phyloP scores from a whole-genome alignment of 2,113 vertebrate species.

The Tenrec ecaudatus region DNA sequence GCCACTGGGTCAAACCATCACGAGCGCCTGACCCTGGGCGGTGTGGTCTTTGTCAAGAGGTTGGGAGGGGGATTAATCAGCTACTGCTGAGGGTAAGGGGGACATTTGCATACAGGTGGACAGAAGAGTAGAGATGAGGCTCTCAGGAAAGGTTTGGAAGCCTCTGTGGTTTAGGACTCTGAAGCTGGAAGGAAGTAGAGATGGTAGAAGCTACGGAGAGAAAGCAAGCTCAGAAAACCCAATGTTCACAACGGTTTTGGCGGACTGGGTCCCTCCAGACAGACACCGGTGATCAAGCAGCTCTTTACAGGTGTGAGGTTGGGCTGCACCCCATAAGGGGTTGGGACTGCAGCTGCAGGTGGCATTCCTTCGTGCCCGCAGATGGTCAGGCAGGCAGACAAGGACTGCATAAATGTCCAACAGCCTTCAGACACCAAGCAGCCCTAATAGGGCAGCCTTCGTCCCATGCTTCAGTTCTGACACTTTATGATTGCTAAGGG shows the following conservation, averaged over 20 bases:
- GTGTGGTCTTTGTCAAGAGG: no score
- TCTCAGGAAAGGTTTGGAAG: not conserved
- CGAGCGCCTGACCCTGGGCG: no score
- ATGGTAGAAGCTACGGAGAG: fast-evolving
- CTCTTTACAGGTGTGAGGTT: not conserved
- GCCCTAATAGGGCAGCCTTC: not conserved
- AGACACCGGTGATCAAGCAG: not conserved
- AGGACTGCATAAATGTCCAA: not conserved
- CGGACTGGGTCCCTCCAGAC: not conserved
- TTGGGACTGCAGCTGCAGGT: not conserved
- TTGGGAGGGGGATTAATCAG: not conserved
- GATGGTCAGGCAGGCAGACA: not conserved
- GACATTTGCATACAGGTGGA: no score
- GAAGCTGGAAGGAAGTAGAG: no score
- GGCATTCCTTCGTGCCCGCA: no score
- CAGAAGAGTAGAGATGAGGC: no score
- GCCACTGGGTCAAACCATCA: not conserved
- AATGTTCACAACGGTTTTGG: fast-evolving
- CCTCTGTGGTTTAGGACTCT: not conserved
- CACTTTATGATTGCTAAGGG: not conserved
- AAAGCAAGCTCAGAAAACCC: no score
- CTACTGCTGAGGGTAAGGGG: not conserved
- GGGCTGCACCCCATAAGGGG: not conserved
- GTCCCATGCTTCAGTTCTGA: not conserved
- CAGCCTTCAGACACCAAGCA: not conserved